These are phyloP conservation scores for Hipposideros armiger DNA, from an alignment of 2,113 vertebrate genomes.

Conservation along the genomic window DNA sequence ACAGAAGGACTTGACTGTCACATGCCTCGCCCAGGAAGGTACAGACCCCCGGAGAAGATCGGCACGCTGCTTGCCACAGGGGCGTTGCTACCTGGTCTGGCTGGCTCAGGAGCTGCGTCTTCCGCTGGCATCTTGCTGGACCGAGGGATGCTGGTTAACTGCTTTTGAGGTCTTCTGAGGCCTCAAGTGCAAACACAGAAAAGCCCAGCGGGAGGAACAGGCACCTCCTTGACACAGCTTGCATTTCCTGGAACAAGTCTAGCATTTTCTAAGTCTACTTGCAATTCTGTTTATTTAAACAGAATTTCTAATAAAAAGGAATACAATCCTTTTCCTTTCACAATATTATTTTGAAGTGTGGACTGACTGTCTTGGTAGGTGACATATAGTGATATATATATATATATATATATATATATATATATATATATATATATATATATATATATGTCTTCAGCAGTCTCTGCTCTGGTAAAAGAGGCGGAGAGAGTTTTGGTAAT, in stretches of 20 bases:
- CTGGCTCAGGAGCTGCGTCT: constrained; percentile 23
- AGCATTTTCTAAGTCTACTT: constrained; percentile 58
- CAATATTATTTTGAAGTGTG: neutral
- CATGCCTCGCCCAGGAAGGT: neutral
- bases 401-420: too few relatives aligned
- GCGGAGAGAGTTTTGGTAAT: neutral
- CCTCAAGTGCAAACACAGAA: constrained; percentile 60
- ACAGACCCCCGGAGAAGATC: neutral
- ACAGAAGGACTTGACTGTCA: neutral
- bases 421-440: too few relatives aligned
- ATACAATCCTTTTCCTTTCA: constrained; percentile 30
- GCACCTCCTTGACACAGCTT: neutral
- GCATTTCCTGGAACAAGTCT: constrained; percentile 57
- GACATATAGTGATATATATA: neutral
- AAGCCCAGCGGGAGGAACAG: constrained; percentile 39
- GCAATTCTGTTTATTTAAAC: constrained; percentile 26
- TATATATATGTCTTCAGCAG: neutral
- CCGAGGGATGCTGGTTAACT: neutral
- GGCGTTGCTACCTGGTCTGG: constrained; percentile 73
- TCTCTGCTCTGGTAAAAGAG: neutral
- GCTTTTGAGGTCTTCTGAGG: constrained; percentile 64
- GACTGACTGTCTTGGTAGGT: neutral
- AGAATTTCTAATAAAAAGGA: neutral
- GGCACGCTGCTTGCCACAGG: neutral
- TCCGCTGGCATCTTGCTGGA: constrained; percentile 58